phyloP scores from a whole-genome alignment of 2,888 invertebrate species.

The Syrphus vitripennis region DNA sequence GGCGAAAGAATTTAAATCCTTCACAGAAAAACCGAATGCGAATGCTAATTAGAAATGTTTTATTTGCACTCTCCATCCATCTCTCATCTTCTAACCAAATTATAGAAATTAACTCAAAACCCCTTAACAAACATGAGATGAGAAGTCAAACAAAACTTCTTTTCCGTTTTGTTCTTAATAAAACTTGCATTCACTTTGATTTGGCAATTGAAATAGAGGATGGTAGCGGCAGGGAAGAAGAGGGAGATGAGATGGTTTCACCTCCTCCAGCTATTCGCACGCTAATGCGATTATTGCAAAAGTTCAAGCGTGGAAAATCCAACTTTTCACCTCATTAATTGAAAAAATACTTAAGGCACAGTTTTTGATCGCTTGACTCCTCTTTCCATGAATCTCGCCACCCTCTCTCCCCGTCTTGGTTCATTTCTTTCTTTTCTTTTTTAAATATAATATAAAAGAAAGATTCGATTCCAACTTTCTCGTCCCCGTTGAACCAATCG shows the following conservation, averaged over 20 bases:
- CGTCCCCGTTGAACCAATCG: neutral
- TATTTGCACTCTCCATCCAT: neutral
- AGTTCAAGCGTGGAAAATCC: conserved; percentile 41
- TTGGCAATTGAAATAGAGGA: too few relatives aligned
- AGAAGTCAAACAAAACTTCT: neutral
- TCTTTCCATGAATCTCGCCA: neutral
- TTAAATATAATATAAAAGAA: neutral
- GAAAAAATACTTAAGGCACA: conserved; percentile 40
- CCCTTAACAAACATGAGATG: neutral
- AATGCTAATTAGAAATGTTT: neutral
- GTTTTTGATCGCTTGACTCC: conserved; percentile 3
- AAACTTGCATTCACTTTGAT: neutral
- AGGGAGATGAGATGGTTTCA: neutral
- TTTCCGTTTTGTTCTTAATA: neutral
- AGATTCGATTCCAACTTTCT: neutral
- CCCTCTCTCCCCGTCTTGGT: neutral
- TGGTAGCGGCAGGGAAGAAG: too few relatives aligned
- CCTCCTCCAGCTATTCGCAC: neutral
- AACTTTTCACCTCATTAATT: conserved; percentile 51
- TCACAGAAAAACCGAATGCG: neutral
- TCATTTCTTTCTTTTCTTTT: neutral
- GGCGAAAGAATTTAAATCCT: too few relatives aligned
- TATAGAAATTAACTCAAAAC: neutral
- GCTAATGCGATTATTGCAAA: conserved; percentile 46
- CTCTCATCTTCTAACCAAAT: neutral